Base-by-base conservation (phyloP, 1,140 invertebrate genomes). In the Fopius arisanus region DNA sequence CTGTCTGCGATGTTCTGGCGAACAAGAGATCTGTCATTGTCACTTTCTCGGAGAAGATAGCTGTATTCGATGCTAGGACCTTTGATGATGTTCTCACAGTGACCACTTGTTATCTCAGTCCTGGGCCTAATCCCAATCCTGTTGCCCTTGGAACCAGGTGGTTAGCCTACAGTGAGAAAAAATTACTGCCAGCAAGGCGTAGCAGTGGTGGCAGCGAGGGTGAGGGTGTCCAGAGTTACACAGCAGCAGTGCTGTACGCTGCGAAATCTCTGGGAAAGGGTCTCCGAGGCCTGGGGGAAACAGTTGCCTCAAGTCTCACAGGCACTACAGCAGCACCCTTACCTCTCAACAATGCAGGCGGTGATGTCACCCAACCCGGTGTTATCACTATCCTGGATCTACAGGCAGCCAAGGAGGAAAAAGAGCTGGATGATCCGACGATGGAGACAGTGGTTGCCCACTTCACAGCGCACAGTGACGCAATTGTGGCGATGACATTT, bases 171-270 rank as follows among this genome's bases (percentile, higher is more conserved):
- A 95, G 96, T 75, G 97, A 98, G 84, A 94, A 94, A 78, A 93
- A 96, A 86, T 82, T 98, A 31, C 89, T 95, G 67, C 92, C 94
- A 5, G 90, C 92, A 0, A 94, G 95, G 83, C 92, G 95, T 79
- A 97, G 95, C 83, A 94, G 93, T 81, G 96, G 96, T 3, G 96
- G 96, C 2, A 93, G 93, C 84, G 93, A 94, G 84, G 91, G 91
- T 81, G 87, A 88, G 88, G 91, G 92, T 19, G 91, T 94, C 9
- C 93, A 96, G 80, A 98, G 96, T 78, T 98, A 98, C 82, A 97
- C 97, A 66, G 96, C 97, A 0, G 97, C 96, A 0, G 95, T 98
- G 59, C 91, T 99, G 14, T 96, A 97, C 87, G 97, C 97, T 21
- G 97, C 97, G 21, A 98, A 98, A 88, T 96, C 93, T 16, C 86